Base-by-base conservation (phyloP, 2,888 invertebrate genomes). In the Prenolepis imparis region DNA sequence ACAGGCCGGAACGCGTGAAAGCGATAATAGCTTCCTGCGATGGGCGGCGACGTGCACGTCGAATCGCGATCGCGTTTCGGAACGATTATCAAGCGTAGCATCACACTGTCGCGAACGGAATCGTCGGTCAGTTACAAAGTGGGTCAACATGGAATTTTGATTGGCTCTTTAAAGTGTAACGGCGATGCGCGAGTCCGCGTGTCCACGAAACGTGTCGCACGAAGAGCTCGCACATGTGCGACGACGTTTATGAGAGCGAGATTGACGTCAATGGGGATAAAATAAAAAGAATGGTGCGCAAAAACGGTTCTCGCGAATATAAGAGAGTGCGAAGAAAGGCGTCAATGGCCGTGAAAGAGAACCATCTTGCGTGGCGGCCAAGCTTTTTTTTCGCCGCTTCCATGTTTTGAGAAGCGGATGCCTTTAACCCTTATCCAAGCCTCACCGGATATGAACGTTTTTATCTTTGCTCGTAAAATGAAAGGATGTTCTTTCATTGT, bases 191-290 rank as follows among this genome's bases (percentile, higher is more conserved):
- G 28, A 61, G 44, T 55, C 11, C 68, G 48, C 52, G 44, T 1
- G 32, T 41, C 24, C 24, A 8, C 67, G 21, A 52, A 52, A 52
- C 18, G n/a, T 21, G 55, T 55, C 39, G 28, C n/a, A 28, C 61
- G 55, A 39, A 44, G 18, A 11, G 70, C 21, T 44, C 44, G 82
- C 83, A 83, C 84, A 73, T 84, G 83, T 83, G 83, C 52, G 52
- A 55, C 52, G 44, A 41, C 59, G 36, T 74, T 84, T 84, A 84
- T 74, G 73, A 67, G 59, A 68, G 67, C 39, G 82, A 84, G 83
- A 83, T 74, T 84, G 84, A 84, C 84, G 84, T 84, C 84, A 84
- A 67, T 28, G 73, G 66, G 61, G 28, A 55, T 48, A 73, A 52
- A 59, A 64, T 57, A 72, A 83, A 59, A 83, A 83, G 67, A 8